Evolutionary conservation across 2,113 vertebrate species (phyloP).

Genomic region (Corvus moneduloides): DNA sequence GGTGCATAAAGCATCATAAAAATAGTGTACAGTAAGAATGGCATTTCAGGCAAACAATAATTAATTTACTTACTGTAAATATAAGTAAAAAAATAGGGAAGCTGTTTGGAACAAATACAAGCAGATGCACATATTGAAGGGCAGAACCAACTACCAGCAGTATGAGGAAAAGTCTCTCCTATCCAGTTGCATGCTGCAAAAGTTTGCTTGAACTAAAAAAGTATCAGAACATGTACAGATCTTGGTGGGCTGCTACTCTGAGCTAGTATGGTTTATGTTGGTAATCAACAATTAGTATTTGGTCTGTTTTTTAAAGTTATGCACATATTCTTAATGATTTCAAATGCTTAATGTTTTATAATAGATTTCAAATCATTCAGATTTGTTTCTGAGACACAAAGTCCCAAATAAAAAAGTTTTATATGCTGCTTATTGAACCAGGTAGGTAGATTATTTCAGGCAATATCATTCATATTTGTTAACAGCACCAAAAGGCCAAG

Average conservation of each 20-base stretch:
- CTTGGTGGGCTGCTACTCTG: background rate
- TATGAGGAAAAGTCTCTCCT: background rate
- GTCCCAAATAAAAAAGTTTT: background rate
- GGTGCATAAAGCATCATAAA: background rate
- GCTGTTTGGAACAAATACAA: background rate
- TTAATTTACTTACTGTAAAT: background rate
- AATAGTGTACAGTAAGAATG: background rate
- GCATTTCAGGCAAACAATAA: background rate
- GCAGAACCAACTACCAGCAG: background rate
- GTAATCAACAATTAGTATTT: background rate
- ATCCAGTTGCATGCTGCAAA: background rate
- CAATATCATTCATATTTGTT: background rate
- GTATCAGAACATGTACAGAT: background rate
- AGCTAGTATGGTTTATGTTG: background rate
- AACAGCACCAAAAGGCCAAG: background rate
- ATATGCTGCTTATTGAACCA: background rate
- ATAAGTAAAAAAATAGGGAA: background rate
- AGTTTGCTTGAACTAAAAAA: background rate
- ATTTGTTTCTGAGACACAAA: background rate
- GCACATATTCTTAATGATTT: background rate
- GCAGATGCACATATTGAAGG: background rate
- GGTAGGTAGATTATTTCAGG: background rate
- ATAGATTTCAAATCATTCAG: background rate
- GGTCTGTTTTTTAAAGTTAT: background rate
- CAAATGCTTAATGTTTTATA: background rate